These are phyloP conservation scores for Phymatocera aterrima DNA, from an alignment of 2,888 invertebrate species.

Conservation along the genomic window DNA sequence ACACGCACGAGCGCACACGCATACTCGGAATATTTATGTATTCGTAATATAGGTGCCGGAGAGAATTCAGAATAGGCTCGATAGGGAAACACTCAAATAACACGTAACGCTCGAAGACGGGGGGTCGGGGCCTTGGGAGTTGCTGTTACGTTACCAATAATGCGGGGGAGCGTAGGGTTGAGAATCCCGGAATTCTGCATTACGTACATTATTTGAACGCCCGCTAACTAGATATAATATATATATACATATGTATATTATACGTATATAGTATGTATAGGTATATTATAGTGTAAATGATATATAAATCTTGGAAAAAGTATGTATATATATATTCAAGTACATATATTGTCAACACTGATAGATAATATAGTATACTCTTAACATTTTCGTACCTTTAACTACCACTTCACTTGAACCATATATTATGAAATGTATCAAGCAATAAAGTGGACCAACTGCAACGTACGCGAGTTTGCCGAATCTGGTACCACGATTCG, in stretches of 20 bases:
- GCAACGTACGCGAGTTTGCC: too few relatives aligned
- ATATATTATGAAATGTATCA: background rate
- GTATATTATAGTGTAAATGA: too few relatives aligned
- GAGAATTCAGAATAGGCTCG: slow-evolving; percentile 27
- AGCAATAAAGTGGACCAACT: background rate
- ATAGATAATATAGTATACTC: slow-evolving; percentile 40
- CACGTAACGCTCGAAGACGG: background rate
- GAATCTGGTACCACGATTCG: background rate
- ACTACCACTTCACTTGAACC: background rate
- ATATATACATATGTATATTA: background rate
- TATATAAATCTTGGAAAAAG: too few relatives aligned
- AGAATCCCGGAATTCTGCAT: too few relatives aligned
- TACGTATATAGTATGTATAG: too few relatives aligned
- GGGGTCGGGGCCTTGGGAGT: too few relatives aligned
- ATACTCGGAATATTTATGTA: background rate
- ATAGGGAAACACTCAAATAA: background rate
- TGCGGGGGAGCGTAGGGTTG: too few relatives aligned
- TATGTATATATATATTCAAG: background rate
- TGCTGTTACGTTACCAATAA: too few relatives aligned
- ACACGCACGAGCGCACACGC: background rate
- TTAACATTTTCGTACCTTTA: slow-evolving; percentile 17
- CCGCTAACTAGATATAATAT: too few relatives aligned
- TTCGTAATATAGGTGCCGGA: background rate
- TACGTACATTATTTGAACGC: too few relatives aligned
- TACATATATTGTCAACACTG: slow-evolving; percentile 49